Evolutionary conservation across 2,113 vertebrate genomes (phyloP), one percentile per base, ranked within the genome.

Genomic region (Bettongia penicillata): DNA sequence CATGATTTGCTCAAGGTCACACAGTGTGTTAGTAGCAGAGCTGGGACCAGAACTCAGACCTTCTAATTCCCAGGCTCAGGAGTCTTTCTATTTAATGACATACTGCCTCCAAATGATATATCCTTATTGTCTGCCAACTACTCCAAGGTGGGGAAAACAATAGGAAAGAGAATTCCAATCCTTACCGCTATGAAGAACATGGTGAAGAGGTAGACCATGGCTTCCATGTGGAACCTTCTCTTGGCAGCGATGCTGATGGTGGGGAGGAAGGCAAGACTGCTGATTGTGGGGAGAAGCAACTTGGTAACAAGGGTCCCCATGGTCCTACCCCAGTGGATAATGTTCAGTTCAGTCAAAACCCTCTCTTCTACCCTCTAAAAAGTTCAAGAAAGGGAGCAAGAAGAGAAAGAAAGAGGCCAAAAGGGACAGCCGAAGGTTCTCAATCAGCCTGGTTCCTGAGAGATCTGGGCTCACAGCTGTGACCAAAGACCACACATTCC

Each of bases 141-240:
- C 68, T 84, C 19, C n/a, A 84, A 84, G 19, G 16, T 8, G 5
- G 19, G 22, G 12, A 52, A 23, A 0, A 24, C 1, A 7, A 24
- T 1, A 16, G 26, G 3, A 23, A 10, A 25, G 16, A 1, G 8
- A 12, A 68, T 2, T 48, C 2, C 43, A 6, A 1, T 51, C 94
- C 99, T 99, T 98, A 99, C 99, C 99, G 99, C 99, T 24, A 98
- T 98, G 50, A 99, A 99, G 98, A 99, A 99, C 99, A 99, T 99
- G 96, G 99, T 99, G 99, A 99, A 99, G 98, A 99, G 99, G 97
- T 99, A 99, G 94, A 99, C 99, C 99, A 99, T 99, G 96, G 99
- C 99, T 97, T 99, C 99, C 99, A 99, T 99, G 98, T 99, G 99
- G 98, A 99, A 99, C 10, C 99, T 99, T 91, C 99, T 98, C 98